Evolutionary conservation across 2,888 invertebrate species (phyloP), one percentile per base, ranked within the genome.

Genomic region (Tholera decimalis): DNA sequence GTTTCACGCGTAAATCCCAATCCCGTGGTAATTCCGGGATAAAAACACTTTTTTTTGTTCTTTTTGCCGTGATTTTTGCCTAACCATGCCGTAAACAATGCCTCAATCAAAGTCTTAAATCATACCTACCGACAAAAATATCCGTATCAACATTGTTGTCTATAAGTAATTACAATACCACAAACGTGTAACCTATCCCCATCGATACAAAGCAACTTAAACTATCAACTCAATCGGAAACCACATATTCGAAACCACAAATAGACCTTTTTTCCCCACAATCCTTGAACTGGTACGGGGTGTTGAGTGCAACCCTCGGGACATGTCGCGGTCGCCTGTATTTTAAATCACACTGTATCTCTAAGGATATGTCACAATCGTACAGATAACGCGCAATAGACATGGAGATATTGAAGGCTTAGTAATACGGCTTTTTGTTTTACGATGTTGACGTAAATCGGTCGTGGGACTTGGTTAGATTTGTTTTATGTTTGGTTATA

Each of bases 281-380:
- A 50, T 57, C 46, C 47, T 41, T 47, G 61, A 39, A 51, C 26
- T 55, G 62, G 22, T 53, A 59, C 47, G 51, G 57, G 68, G 57
- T 78, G 74, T 74, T 43, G 68, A 41, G 26, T 28, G 22, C 11
- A 13, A 20, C 79, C 75, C 79, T 15, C 13, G 82, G 77, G 82
- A 76, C 30, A 61, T 65, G 81, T 82, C 78, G 47, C 44, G 64
- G 81, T 82, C 78, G 47, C 44, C 59, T 73, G 70, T 79, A 83
- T 79, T 84, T 81, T 84, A 85, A 86, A 86, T 85, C 85, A 83
- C 73, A 68, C 68, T 67, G 56, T 43, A 68, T 82, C 86, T 77
- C 79, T 26, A 41, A 72, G 84, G 81, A 70, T 64, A 62, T 79
- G 80, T 82, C 83, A 76, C 82, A 77, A 83, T 83, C 73, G 67